Percentiles rank a stretch among this genome's conserved stretches.
phyloP scores from a whole-genome alignment of 1,140 invertebrate genomes.

The Eriosoma lanigerum region DNA sequence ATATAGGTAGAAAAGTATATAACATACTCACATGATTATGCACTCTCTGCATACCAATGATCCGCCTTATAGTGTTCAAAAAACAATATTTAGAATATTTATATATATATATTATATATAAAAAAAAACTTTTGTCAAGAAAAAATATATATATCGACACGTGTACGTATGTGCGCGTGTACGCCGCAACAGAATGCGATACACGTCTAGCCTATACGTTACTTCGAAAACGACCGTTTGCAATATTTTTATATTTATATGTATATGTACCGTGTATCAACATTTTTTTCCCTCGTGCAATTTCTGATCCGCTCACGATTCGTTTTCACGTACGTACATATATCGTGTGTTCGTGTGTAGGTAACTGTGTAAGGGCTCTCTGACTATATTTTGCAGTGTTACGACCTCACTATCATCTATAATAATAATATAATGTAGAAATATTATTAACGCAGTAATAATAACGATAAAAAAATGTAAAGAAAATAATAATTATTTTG shows the following conservation, averaged over 20 bases:
- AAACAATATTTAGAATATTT: too few species aligned
- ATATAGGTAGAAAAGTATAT: too few species aligned
- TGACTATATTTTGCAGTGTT: not conserved
- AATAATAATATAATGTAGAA: not conserved
- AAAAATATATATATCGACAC: too few species aligned
- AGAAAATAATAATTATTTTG: conserved; percentile 48
- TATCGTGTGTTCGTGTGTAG: too few species aligned
- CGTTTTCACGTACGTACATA: not conserved
- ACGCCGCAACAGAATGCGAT: too few species aligned
- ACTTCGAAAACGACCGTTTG: not conserved
- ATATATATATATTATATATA: too few species aligned
- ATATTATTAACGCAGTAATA: conserved; percentile 1
- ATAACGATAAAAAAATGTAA: conserved; percentile 25
- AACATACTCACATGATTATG: too few species aligned
- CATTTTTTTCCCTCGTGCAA: not conserved
- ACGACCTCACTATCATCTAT: not conserved
- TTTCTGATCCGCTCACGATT: not conserved
- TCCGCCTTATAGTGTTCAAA: too few species aligned
- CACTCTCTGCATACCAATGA: too few species aligned
- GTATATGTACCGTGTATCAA: not conserved
- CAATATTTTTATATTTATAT: not conserved
- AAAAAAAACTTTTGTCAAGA: too few species aligned
- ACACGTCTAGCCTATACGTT: not conserved
- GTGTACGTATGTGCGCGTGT: too few species aligned
- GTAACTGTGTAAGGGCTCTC: not conserved